Evolutionary conservation across 1,140 invertebrate species (phyloP), one percentile per base, ranked within the genome.

Genomic region (Dendroctonus valens): DNA sequence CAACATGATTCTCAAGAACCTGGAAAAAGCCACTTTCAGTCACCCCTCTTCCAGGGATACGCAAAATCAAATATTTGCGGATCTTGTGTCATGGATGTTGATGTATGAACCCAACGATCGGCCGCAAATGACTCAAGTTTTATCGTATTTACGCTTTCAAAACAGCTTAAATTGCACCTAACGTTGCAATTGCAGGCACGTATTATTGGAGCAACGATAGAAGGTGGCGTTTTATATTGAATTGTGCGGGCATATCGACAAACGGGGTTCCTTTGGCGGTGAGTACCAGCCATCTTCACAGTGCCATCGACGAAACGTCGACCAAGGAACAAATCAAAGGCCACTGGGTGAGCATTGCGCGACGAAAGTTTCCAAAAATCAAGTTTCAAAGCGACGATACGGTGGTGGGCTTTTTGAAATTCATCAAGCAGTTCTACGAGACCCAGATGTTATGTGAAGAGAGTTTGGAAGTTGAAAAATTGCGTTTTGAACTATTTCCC

Each of bases 11-110:
- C 65, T 79, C 7, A 71, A 74, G 9, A 78, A 78, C 59, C 53
- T 79, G 8, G 65, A 71, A 51, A 65, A 70, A 40, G 68, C 70
- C 37, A 57, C 63, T 5, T 68, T 71, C 7, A 53, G 59, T 11
- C 41, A 77, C 9, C 52, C 64, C 41, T 46, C 63, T 8, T 7
- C 42, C 5, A 52, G 57, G 37, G 59, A 69, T 39, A 64, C 67
- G 15, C 74, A 58, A 49, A 53, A 65, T 53, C 55, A 65, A 65
- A 59, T 76, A 58, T 44, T 78, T 2, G 51, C 68, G 7, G 77
- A 79, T 67, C 53, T 79, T 7, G 71, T 78, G 6, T 68, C 70
- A 7, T 78, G 77, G 76, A 79, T 79, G 77, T 55, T 79, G 53
- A 49, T 75, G 12, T 63, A 70, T 51, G 73, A 77, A 8, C 74